Conservation (phyloP, 2,797 vertebrate species). For the Gadopsis marmoratus region DNA sequence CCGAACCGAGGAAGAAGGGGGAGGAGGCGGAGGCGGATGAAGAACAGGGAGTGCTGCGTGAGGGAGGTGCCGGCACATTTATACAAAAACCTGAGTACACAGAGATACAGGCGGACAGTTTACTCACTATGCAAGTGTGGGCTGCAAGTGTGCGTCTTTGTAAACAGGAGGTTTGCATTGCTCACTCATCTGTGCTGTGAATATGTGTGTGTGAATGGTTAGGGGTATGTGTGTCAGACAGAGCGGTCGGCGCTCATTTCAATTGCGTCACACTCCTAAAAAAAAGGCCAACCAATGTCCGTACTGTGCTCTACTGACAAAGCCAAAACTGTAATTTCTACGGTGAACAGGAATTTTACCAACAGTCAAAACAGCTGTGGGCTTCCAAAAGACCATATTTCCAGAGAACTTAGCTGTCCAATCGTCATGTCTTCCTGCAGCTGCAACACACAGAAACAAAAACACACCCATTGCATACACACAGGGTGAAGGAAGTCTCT, state of each 20-base stretch:
- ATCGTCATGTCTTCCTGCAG: conserved; percentile 55
- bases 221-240: background rate
- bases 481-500: conserved; percentile 51
- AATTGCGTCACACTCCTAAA: conserved; percentile 5
- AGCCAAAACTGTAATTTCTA: conserved; percentile 31
- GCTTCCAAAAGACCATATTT: conserved; percentile 24
- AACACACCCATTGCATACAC: conserved; percentile 31
- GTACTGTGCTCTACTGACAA: background rate
- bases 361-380: conserved; percentile 37
- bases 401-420: conserved; percentile 18
- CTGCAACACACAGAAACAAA: conserved; percentile 47
- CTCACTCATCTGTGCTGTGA: conserved; percentile 24
- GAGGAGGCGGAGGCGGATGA: conserved; percentile 31
- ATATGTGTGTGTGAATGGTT: background rate
- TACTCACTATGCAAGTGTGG: conserved; percentile 32
- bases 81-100: conserved; percentile 40
- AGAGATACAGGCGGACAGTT: conserved; percentile 35
- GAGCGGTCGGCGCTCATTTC: conserved; percentile 12
- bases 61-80: conserved; percentile 29
- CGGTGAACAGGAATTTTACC: conserved; percentile 52
- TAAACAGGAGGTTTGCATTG: conserved; percentile 39
- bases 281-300: conserved; percentile 7
- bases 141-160: conserved; percentile 22
- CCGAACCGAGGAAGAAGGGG: conserved; percentile 13
- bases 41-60: conserved; percentile 19